Evolutionary conservation across 2,888 invertebrate genomes (phyloP), one percentile per base, ranked within the genome.

Genomic region (Pyrrhia umbra): DNA sequence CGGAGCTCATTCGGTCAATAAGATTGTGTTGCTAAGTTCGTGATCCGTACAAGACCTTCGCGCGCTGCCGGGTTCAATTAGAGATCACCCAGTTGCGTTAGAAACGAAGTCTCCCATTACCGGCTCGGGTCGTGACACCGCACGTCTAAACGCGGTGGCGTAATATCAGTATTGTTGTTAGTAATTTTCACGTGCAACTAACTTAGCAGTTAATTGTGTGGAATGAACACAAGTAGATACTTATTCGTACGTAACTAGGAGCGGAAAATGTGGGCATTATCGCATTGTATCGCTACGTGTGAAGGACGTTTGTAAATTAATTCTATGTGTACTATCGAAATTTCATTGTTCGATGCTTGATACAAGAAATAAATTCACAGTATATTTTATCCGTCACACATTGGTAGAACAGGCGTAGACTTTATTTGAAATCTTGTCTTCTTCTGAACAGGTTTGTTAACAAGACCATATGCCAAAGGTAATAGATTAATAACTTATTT

Each of bases 1-100:
- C 54, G 50, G 50, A 52, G 55, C 70, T 79, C 76, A 80, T 82
- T 83, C 75, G 77, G 79, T 80, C 78, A 82, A 77, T 72, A 75
- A 80, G 75, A 72, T 75, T 75, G 70, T 83, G 72, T 68, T 78
- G 66, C 65, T 55, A 70, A 75, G 72, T 75, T 79, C 69, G 65
- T 88, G 85, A 88, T 88, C 81, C 73, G 80, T 72, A 74, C 77
- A 80, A 85, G 86, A 85, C 87, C 89, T 90, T 87, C 86, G 85
- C 85, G 81, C 81, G 79, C 85, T 89, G 88, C 86, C 89, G 86
- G 86, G 88, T 90, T 89, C 88, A 89, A 90, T 91, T 88, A 90
- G 85, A 85, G 86, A 88, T 88, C 87, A 88, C 83, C 85, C 85
- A 82, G 87, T 89, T 88, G 88, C 86, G 86, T 88, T 89, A 84